phyloP scores from a whole-genome alignment of 2,797 vertebrate species.

The Morus bassanus region DNA sequence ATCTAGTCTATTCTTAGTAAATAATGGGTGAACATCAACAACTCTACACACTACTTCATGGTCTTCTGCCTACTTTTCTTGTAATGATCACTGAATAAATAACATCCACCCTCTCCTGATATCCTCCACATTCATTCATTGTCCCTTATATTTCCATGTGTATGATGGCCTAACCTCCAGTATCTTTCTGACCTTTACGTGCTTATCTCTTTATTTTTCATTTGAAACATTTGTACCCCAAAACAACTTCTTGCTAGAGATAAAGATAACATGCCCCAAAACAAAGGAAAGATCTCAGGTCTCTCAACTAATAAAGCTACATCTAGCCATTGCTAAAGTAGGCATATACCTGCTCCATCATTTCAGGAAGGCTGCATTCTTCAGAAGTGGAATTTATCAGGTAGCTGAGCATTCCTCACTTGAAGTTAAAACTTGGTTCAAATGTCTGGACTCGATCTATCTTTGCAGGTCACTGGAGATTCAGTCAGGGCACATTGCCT shows the following conservation, averaged over 20 bases:
- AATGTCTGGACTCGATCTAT: background rate
- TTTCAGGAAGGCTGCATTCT: background rate
- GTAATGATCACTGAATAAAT: background rate
- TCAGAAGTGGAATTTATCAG: background rate
- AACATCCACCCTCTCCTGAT: background rate
- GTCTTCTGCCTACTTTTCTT: background rate
- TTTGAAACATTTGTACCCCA: background rate
- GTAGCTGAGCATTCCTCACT: background rate
- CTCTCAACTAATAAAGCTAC: background rate
- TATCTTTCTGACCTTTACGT: background rate
- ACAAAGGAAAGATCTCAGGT: background rate
- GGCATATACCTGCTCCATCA: background rate
- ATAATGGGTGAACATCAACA: background rate
- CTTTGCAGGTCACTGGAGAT: background rate
- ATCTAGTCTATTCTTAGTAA: background rate
- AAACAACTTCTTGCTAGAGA: background rate
- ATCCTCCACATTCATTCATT: background rate
- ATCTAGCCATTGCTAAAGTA: background rate
- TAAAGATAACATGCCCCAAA: background rate
- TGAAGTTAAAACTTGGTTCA: background rate
- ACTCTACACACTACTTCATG: background rate
- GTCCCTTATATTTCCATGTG: background rate
- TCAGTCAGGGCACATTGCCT: background rate
- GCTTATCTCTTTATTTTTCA: background rate
- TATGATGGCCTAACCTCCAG: background rate